Conservation (phyloP, 1,140 invertebrate species). For the Gryon sp. region DNA sequence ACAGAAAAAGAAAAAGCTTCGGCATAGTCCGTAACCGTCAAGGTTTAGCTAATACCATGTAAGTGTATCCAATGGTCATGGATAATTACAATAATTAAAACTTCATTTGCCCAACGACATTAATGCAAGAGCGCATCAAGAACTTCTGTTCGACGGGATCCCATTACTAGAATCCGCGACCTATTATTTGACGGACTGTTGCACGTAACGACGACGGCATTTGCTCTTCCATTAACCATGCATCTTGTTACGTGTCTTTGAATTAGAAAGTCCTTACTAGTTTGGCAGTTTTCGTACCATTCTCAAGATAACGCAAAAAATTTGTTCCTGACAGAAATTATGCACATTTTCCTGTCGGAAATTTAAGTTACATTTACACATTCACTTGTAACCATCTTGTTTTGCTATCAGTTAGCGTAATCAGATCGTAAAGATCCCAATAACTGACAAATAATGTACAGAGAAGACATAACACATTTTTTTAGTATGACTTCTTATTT, state of each 20-base stretch:
- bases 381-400: conserved; percentile 23
- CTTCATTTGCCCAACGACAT: conserved; percentile 46
- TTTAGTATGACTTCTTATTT: too few relatives aligned
- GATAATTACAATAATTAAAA: conserved; percentile 63
- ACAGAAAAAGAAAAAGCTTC: conserved; percentile 47
- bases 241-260: conserved; percentile 45
- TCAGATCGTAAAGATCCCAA: background rate
- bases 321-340: background rate
- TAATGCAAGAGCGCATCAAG: conserved; percentile 32
- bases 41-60: conserved; percentile 41
- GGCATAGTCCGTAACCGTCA: conserved; percentile 37
- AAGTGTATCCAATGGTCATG: conserved; percentile 44
- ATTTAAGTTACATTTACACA: conserved; percentile 1
- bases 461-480: too few relatives aligned
- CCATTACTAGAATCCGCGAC: conserved; percentile 26
- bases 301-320: conserved; percentile 4
- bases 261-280: conserved; percentile 50
- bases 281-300: conserved; percentile 27
- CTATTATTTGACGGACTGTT: conserved; percentile 56
- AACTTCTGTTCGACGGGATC: conserved; percentile 15
- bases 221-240: conserved; percentile 44
- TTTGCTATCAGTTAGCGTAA: conserved; percentile 18
- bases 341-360: conserved; percentile 5
- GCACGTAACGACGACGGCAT: conserved; percentile 44
- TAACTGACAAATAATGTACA: too few relatives aligned